These are phyloP conservation scores for Tympanoctomys barrerae DNA, from an alignment of 2,797 vertebrate genomes.

Conservation along the genomic window DNA sequence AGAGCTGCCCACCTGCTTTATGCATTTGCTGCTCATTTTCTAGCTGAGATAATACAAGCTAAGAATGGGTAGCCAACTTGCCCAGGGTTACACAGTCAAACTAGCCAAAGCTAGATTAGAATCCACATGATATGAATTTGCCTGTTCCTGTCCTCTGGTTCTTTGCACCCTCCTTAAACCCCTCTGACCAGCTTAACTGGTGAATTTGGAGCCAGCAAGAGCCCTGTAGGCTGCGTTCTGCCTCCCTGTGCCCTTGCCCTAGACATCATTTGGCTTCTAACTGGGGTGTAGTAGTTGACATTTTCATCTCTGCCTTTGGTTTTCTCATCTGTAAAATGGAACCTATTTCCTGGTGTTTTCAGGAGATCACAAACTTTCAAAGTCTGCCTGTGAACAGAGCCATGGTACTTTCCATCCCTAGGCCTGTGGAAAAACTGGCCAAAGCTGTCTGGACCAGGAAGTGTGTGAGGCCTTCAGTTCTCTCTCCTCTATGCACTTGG, in stretches of 20 bases:
- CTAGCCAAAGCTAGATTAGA: background rate
- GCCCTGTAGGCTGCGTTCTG: background rate
- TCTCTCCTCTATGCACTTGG: background rate
- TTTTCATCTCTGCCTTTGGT: background rate
- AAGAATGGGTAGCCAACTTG: background rate
- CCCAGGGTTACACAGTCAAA: background rate
- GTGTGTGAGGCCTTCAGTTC: rapidly evolving
- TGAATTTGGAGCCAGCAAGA: background rate
- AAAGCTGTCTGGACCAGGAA: background rate
- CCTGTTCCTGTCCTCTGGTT: background rate
- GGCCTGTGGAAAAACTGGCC: too few relatives aligned
- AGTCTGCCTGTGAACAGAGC: background rate
- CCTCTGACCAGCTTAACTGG: background rate
- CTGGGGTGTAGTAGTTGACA: background rate
- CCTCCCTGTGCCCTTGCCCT: background rate
- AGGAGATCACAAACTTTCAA: conserved; percentile 12
- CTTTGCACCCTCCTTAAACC: background rate
- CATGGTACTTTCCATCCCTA: background rate
- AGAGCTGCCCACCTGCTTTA: background rate
- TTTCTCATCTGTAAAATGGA: conserved; percentile 64
- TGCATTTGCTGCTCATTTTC: background rate
- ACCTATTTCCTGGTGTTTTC: background rate
- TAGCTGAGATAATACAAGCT: conserved; percentile 19
- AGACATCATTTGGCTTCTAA: background rate
- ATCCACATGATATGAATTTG: background rate